Evolutionary conservation across 2,888 invertebrate genomes (phyloP).

Genomic region (Portevinia maculata): DNA sequence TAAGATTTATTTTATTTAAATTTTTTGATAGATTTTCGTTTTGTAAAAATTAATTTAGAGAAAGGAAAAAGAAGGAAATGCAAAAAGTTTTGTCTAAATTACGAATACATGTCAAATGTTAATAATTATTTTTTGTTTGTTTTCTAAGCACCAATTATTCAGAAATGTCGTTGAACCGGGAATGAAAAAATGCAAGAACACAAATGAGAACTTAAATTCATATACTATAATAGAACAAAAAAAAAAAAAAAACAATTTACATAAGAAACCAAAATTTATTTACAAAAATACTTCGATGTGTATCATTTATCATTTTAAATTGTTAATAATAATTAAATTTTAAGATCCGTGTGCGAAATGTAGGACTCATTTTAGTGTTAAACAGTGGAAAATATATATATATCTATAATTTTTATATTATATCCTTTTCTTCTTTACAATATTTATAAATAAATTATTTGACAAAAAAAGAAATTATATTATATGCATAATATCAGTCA

Average conservation of each 20-base stretch:
- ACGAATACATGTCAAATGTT: conserved; percentile 27
- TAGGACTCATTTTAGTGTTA: conserved; percentile 51
- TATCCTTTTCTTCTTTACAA: conserved; percentile 32
- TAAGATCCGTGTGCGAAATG: conserved; percentile 52
- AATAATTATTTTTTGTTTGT: conserved; percentile 19
- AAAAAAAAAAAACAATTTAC: conserved; percentile 10
- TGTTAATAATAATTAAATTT: conserved; percentile 49
- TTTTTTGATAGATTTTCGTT: conserved; percentile 31
- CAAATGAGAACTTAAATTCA: too few relatives aligned
- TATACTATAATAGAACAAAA: conserved; percentile 22
- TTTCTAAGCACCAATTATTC: conserved; percentile 72
- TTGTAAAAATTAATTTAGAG: conserved; percentile 42
- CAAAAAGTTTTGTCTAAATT: conserved; percentile 20
- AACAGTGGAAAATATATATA: conserved; percentile 47
- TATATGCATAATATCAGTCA: conserved; percentile 55
- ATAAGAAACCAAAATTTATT: conserved; percentile 43
- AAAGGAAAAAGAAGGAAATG: conserved; percentile 32
- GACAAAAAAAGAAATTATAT: conserved; percentile 21
- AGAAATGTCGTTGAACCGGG: conserved; percentile 67
- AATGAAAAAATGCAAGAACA: conserved; percentile 66
- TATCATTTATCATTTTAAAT: conserved; percentile 37
- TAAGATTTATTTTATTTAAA: conserved; percentile 21
- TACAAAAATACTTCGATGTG: conserved; percentile 74
- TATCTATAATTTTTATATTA: conserved; percentile 4
- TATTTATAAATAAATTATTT: conserved; percentile 58